A percentile compares a stretch with the other conserved stretches of the same genome.
These are phyloP conservation scores for Pithys albifrons DNA, from an alignment of 2,113 vertebrate species.

Conservation along the genomic window DNA sequence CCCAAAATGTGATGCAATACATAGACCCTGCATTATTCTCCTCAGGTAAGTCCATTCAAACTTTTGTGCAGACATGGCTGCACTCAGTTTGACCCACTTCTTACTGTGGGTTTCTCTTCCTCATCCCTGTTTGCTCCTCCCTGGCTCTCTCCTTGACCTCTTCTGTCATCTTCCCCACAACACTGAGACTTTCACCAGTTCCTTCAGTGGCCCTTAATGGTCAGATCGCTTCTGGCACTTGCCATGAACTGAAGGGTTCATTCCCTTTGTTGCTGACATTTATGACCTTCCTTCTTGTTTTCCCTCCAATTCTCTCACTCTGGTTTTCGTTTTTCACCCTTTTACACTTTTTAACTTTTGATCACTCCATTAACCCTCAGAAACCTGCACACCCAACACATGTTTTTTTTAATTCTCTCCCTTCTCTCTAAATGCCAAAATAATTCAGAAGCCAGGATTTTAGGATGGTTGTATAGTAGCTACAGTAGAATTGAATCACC, in stretches of 20 bases:
- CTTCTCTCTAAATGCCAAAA: not conserved
- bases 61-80: not conserved
- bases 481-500: not conserved
- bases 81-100: not conserved
- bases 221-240: not conserved
- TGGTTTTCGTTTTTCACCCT: not conserved
- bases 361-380: not conserved
- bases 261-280: not conserved
- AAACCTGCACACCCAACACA: not conserved
- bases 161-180: rapidly evolving
- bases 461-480: not conserved
- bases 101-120: rapidly evolving
- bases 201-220: not conserved
- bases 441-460: not conserved
- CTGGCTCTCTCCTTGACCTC: not conserved
- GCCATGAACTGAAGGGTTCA: not conserved
- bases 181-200: not conserved
- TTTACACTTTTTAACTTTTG: not conserved
- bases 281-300: not conserved
- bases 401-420: not conserved
- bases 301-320: not conserved
- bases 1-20: not conserved
- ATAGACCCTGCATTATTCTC: not conserved
- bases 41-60: not conserved
- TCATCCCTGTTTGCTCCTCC: not conserved